These are phyloP conservation scores for Eubucco bourcierii DNA, from an alignment of 2,113 vertebrate genomes.

Conservation along the genomic window DNA sequence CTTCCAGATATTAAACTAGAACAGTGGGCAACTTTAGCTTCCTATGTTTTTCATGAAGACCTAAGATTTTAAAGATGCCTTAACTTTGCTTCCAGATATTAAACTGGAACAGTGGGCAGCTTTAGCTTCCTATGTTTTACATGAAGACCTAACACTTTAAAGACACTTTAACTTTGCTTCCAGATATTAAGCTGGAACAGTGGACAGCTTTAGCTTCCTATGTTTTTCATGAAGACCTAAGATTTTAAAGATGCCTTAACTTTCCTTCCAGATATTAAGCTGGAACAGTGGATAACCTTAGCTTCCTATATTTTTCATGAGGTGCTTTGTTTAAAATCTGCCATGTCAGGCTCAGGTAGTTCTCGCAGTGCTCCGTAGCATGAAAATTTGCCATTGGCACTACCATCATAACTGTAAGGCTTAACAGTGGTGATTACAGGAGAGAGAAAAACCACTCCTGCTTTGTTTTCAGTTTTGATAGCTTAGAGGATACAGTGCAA, in stretches of 20 bases:
- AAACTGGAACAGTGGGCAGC: not conserved
- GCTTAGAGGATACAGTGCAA: not conserved
- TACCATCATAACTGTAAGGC: not conserved
- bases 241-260: not conserved
- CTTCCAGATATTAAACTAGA: not conserved
- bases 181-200: not conserved
- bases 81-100: not conserved
- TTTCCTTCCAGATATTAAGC: not conserved
- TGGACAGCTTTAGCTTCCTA: not conserved
- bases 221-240: not conserved
- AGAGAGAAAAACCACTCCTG: not conserved
- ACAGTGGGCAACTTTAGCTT: not conserved
- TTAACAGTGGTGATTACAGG: not conserved
- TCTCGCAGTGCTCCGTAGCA: not conserved
- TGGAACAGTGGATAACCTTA: not conserved
- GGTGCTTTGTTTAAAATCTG: not conserved
- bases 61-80: not conserved
- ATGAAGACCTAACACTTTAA: not conserved
- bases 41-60: not conserved
- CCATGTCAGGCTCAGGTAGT: not conserved
- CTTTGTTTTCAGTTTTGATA: not conserved
- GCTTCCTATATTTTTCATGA: not conserved
- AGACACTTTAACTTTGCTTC: not conserved
- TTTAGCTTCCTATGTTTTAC: not conserved
- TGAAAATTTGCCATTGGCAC: not conserved